phyloP scores from a whole-genome alignment of 1,140 invertebrate genomes.

The Matsumurasca onukii region DNA sequence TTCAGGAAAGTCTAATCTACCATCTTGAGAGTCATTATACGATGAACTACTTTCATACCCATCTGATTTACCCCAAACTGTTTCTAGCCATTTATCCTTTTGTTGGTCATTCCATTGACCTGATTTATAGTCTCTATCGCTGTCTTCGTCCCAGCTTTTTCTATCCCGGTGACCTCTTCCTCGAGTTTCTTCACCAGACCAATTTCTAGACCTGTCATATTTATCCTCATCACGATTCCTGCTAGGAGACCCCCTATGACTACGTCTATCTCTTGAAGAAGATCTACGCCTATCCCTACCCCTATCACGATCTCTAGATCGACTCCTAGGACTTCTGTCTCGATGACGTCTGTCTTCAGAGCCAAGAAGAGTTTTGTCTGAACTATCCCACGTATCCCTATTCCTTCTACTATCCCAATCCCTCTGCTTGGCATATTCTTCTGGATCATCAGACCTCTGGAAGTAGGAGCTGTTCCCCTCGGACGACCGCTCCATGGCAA shows the following conservation, averaged over 20 bases:
- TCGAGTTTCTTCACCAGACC: conserved; percentile 41
- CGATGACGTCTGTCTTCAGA: conserved; percentile 47
- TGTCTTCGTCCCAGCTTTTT: conserved; percentile 44
- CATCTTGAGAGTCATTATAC: conserved; percentile 27
- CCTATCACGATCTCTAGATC: conserved; percentile 45
- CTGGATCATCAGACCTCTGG: conserved; percentile 39
- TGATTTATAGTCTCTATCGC: neutral
- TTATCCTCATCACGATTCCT: conserved; percentile 39
- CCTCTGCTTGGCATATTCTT: conserved; percentile 42
- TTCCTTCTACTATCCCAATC: conserved; percentile 37
- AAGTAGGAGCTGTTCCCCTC: conserved; percentile 29
- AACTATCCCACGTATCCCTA: conserved; percentile 36
- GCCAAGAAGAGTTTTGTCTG: conserved; percentile 46
- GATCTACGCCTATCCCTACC: conserved; percentile 46
- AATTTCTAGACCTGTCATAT: conserved; percentile 42
- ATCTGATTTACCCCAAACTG: conserved; percentile 36
- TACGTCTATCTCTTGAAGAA: conserved; percentile 30
- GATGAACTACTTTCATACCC: conserved; percentile 36
- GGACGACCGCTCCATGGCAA: conserved; percentile 34
- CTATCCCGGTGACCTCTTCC: conserved; percentile 34
- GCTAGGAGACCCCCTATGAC: conserved; percentile 32
- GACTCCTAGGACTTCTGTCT: conserved; percentile 47
- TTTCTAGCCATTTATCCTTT: conserved; percentile 41
- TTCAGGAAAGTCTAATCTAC: conserved; percentile 37
- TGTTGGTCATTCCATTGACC: conserved; percentile 41